Evolutionary conservation across 2,113 vertebrate species (phyloP).

Genomic region (Oxyruncus cristatus): DNA sequence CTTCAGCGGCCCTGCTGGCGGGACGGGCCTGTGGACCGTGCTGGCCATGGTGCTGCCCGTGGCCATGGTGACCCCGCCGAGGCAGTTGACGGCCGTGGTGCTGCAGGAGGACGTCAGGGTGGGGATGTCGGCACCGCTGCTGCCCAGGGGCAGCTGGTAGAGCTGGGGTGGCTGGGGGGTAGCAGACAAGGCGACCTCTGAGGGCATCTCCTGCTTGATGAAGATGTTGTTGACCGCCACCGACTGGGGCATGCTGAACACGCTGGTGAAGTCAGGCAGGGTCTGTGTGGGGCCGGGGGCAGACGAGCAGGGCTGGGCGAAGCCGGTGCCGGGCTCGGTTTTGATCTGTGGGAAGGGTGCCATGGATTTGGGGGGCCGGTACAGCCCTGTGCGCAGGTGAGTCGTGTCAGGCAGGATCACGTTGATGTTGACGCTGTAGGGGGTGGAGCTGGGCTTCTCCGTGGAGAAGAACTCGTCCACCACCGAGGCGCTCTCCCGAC

Average conservation of each 20-base stretch:
- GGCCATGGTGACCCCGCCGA: constrained; percentile 70
- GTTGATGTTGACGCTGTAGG: constrained; percentile 93
- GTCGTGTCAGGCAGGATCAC: constrained; percentile 86
- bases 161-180: constrained; percentile 77
- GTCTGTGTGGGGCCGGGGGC: constrained; percentile 76
- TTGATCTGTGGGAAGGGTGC: constrained; percentile 76
- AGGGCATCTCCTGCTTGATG: constrained; percentile 83
- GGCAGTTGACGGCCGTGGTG: constrained; percentile 80
- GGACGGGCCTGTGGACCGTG: neutral
- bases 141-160: constrained; percentile 80
- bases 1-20: constrained; percentile 2
- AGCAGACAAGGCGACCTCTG: constrained; percentile 66
- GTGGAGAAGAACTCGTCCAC: constrained; percentile 90
- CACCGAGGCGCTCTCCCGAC: constrained; percentile 86
- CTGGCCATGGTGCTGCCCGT: constrained; percentile 28
- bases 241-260: constrained; percentile 85
- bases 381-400: constrained; percentile 87
- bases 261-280: constrained; percentile 89
- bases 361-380: constrained; percentile 69
- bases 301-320: constrained; percentile 69
- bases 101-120: constrained; percentile 61
- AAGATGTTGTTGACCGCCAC: constrained; percentile 82
- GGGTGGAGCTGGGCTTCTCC: constrained; percentile 75
- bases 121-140: constrained; percentile 49
- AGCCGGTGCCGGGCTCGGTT: constrained; percentile 78